Conservation (phyloP, 1,140 invertebrate species). For the Hypothenemus hampei region DNA sequence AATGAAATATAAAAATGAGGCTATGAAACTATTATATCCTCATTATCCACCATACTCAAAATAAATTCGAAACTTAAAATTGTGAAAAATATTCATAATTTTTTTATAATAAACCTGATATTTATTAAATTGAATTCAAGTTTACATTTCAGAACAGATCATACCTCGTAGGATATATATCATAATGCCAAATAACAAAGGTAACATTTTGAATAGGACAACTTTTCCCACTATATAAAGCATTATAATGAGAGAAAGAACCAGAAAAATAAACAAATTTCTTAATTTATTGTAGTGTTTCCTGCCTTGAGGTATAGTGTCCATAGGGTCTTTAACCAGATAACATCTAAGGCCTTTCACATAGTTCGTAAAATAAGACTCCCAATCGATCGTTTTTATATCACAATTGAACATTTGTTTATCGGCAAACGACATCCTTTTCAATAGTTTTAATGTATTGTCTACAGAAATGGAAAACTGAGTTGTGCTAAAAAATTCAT, state of each 20-base stretch:
- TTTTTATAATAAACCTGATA: too few relatives aligned
- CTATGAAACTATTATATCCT: too few relatives aligned
- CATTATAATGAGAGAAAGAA: conserved; percentile 3
- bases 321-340: conserved; percentile 55
- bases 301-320: conserved; percentile 42
- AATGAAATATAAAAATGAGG: too few relatives aligned
- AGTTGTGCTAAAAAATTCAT: conserved; percentile 66
- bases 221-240: conserved; percentile 23
- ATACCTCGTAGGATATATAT: background rate
- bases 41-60: too few relatives aligned
- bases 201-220: conserved; percentile 21
- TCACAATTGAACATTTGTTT: conserved; percentile 56
- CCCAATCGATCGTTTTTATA: conserved; percentile 55
- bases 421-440: conserved; percentile 56
- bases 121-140: too few relatives aligned
- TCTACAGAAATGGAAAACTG: conserved; percentile 67
- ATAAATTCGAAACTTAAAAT: too few relatives aligned
- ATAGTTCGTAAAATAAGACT: conserved; percentile 53
- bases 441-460: conserved; percentile 59
- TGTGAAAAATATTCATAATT: too few relatives aligned
- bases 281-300: conserved; percentile 16
- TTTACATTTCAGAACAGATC: conserved; percentile 1
- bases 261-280: conserved; percentile 5
- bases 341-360: conserved; percentile 54
- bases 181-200: conserved; percentile 4